Conservation (phyloP, 2,888 invertebrate genomes). For the Mythimna lalbum region DNA sequence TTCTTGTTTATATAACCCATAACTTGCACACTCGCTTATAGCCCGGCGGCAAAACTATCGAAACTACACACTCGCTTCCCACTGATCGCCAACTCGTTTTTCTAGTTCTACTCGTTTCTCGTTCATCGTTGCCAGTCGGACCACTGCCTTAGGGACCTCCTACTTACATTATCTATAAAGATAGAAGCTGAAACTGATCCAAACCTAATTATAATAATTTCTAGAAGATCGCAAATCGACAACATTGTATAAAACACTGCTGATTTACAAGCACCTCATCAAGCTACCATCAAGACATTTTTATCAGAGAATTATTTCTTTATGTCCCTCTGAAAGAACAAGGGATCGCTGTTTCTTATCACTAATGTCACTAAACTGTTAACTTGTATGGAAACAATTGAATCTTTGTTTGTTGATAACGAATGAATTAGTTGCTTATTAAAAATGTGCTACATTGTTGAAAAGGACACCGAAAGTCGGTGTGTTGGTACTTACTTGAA, state of each 20-base stretch:
- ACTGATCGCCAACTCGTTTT: no score
- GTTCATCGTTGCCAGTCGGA: no score
- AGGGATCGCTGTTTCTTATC: constrained; percentile 35
- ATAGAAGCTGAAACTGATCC: no score
- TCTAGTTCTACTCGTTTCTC: no score
- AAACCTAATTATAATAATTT: neutral
- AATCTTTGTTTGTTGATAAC: constrained; percentile 35
- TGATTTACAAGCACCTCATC: constrained; percentile 27
- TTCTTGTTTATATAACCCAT: no score
- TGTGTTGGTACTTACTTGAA: neutral
- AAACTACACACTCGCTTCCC: no score
- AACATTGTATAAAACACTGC: constrained; percentile 37
- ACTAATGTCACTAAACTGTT: constrained; percentile 44
- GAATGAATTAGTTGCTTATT: constrained; percentile 24
- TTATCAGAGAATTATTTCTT: constrained; percentile 38
- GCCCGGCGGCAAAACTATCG: no score
- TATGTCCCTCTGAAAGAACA: constrained; percentile 20
- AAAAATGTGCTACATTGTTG: constrained; percentile 60
- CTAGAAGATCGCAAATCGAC: constrained; percentile 5
- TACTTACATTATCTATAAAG: no score
- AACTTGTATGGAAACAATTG: constrained; percentile 42
- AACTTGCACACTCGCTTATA: no score
- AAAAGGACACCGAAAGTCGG: constrained; percentile 9
- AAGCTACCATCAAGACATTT: constrained; percentile 6
- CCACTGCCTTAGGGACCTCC: no score